These are phyloP conservation scores for Rhegmatorhina hoffmannsi DNA, from an alignment of 2,113 vertebrate genomes.

Conservation along the genomic window DNA sequence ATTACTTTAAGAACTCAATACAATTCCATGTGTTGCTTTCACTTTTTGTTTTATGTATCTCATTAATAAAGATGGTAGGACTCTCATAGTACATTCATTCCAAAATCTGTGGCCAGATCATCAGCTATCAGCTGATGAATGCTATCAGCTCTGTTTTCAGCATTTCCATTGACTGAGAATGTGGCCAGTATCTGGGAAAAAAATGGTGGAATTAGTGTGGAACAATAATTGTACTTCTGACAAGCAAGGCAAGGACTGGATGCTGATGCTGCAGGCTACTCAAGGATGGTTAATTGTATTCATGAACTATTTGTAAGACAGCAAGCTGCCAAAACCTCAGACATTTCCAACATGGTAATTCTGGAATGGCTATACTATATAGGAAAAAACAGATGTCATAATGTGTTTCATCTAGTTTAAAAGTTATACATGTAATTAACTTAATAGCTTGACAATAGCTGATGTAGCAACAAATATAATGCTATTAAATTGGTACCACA, in stretches of 20 bases:
- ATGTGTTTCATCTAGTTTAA: conserved; percentile 54
- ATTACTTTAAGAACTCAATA: not conserved
- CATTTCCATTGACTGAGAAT: not conserved
- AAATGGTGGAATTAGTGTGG: not conserved
- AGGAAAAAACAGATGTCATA: conserved; percentile 62
- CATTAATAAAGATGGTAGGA: not conserved
- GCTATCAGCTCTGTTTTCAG: not conserved
- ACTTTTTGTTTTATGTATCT: not conserved
- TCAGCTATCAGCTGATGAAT: not conserved
- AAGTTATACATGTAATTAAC: conserved; percentile 60
- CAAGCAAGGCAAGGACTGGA: not conserved
- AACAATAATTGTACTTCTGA: conserved; percentile 13
- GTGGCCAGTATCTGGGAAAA: not conserved
- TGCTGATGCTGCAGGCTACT: conserved; percentile 57
- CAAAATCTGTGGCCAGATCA: not conserved
- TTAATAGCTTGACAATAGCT: conserved; percentile 57
- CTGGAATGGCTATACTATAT: conserved; percentile 33
- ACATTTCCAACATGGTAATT: conserved; percentile 58
- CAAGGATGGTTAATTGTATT: conserved; percentile 59
- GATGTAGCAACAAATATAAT: conserved; percentile 56
- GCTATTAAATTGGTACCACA: conserved; percentile 38
- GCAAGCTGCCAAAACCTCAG: conserved; percentile 61
- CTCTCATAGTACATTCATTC: not conserved
- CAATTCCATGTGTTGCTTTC: not conserved
- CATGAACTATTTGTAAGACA: conserved; percentile 59